Evolutionary conservation across 2,797 vertebrate species (phyloP), one percentile per base, ranked within the genome.

Genomic region (Neosilurus mollespiculum): DNA sequence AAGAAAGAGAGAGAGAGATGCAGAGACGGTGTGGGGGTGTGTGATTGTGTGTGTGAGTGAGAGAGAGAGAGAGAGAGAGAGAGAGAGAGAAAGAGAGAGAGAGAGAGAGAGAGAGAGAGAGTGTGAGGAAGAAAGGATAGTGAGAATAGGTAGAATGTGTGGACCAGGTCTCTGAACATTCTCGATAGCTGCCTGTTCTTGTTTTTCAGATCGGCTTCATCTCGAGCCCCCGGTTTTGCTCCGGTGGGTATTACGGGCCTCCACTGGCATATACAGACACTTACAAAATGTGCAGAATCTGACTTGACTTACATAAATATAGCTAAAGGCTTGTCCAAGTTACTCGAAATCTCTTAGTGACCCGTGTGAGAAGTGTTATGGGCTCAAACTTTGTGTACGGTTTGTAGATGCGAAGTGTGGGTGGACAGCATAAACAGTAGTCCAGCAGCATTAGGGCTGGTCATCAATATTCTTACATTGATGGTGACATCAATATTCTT

Each of bases 151-250:
- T 24, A 67, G 62, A 80, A 70, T 81, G 54, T 69, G 69, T 69
- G 69, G 80, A 54, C 73, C 62, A 80, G 72, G 71, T 75, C 80
- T 85, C 37, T 78, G 64, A 59, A 53, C 24, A 24, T 86, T 82
- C 86, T 82, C 11, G 3, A 78, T 65, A 67, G 69, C 72, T 84
- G 84, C 76, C 81, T 80, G 84, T 43, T 34, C 59, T 83, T 82
- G 76, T 85, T 85, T 70, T 81, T 24, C 76, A 3, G 83, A 83
- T 88, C 82, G 72, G 70, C 49, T 81, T 77, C 71, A 84, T 86
- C 84, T 87, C 34, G 12, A 86, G 51, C 51, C 66, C 49, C 77
- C 73, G 14, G 78, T 65, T 49, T 66, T 75, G 7, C 71, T 76
- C 76, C 61, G 9, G 43, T 37, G 67, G 69, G 49, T 26, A 72